Evolutionary conservation across 2,888 invertebrate genomes (phyloP), one percentile per base, ranked within the genome.

Genomic region (Lepetodrilus schrolli): DNA sequence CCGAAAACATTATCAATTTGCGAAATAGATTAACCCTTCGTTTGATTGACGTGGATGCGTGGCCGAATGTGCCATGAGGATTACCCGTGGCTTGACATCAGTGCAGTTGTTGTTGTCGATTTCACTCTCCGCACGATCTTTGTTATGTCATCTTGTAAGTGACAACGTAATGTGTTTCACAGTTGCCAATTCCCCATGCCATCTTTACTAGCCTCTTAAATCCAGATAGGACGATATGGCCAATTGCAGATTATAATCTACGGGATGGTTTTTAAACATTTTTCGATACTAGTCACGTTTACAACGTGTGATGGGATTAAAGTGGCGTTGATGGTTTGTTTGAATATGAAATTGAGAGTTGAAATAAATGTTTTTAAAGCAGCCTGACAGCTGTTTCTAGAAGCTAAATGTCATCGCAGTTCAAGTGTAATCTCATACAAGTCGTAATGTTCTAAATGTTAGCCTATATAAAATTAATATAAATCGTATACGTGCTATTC

Each of bases 41-140:
- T 58, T 58, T 58, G 58, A 58, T 58, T 58, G 58, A 58, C 58
- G 26, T 23, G 58, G 17, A n/a, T 7, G 58, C 30, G 58, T 43
- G 58, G 26, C n/a, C 10, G 58, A 23, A 17, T 26, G 17, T 58
- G 58, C 30, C 58, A 58, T 26, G 34, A 34, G 34, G 58, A 58
- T 58, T 58, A 58, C 26, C 26, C 30, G 17, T 26, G 30, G 30
- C 17, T 30, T 58, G 58, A 58, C 58, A 58, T 34, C 58, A 34
- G 23, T 68, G 68, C 68, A 68, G 68, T 68, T 68, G 68, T 68
- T 47, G 47, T 26, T 68, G 68, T 68, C 68, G 10, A 68, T 68
- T 47, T 43, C 68, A 26, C 23, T 13, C 43, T 13, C 23, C 30
- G 20, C 43, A 26, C 23, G 26, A 47, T 20, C 47, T 68, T 68